A percentile compares a stretch with the other conserved stretches of the same genome.
phyloP scores from a whole-genome alignment of 2,797 vertebrate species.

The Rhinella marina region DNA sequence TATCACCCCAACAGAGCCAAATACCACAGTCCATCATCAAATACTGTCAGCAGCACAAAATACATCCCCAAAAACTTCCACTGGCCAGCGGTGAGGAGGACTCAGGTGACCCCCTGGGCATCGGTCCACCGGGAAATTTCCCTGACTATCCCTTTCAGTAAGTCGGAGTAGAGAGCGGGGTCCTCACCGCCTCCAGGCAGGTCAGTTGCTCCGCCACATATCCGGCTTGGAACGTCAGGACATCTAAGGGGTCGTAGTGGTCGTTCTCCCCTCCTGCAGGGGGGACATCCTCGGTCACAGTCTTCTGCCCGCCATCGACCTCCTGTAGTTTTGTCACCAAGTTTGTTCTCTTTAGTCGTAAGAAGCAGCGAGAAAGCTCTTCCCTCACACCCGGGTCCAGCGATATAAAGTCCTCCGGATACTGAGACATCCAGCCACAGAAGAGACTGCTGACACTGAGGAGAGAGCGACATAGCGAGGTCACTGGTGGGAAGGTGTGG shows the following conservation, averaged over 20 bases:
- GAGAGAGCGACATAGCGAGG: not conserved
- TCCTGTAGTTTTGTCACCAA: not conserved
- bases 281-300: not conserved
- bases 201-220: slow-evolving; percentile 89
- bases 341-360: slow-evolving; percentile 59
- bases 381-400: slow-evolving; percentile 65
- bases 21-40: too few relatives aligned
- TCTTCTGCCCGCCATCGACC: not conserved
- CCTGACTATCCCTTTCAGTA: not conserved
- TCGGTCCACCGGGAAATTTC: too few relatives aligned
- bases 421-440: slow-evolving; percentile 84
- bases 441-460: slow-evolving; percentile 43
- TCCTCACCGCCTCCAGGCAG: slow-evolving; percentile 86
- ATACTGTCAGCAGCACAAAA: too few relatives aligned
- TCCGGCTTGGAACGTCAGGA: slow-evolving; percentile 83
- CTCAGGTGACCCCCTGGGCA: too few relatives aligned
- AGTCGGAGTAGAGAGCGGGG: not conserved
- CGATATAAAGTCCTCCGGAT: slow-evolving; percentile 86
- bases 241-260: slow-evolving; percentile 78
- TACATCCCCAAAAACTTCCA: too few relatives aligned
- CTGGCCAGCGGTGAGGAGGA: too few relatives aligned
- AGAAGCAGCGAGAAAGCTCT: slow-evolving; percentile 11
- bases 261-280: slow-evolving; percentile 66
- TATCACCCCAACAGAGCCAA: too few relatives aligned
- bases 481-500: not conserved